phyloP scores from a whole-genome alignment of 2,888 invertebrate species.

The Unio pictorum region DNA sequence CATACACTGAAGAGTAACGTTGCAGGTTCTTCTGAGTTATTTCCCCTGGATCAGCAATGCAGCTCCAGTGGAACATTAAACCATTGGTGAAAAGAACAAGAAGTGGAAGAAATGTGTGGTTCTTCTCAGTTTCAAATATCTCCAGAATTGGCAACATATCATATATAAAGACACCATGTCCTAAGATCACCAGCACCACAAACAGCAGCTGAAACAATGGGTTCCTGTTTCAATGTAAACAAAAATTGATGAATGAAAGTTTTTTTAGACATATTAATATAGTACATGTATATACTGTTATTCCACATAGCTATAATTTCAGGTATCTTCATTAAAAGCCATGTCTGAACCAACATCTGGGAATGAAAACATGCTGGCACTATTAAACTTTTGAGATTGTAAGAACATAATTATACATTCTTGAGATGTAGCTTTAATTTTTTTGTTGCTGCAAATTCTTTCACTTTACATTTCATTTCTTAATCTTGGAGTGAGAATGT shows the following conservation, averaged over 20 bases:
- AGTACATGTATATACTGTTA: background rate
- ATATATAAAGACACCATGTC: constrained; percentile 55
- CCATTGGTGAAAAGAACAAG: constrained; percentile 52
- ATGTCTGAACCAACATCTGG: background rate
- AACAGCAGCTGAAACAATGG: constrained; percentile 63
- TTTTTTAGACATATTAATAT: background rate
- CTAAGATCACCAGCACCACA: constrained; percentile 48
- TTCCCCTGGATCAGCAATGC: constrained; percentile 61
- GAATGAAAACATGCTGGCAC: no score
- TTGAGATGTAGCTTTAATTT: no score
- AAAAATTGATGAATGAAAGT: background rate
- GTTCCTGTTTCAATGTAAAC: constrained; percentile 49
- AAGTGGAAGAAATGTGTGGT: constrained; percentile 59
- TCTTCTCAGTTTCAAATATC: constrained; percentile 50
- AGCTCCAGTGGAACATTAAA: constrained; percentile 56
- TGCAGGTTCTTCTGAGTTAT: constrained; percentile 48
- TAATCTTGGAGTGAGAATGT: no score
- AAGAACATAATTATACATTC: no score
- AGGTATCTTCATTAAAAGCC: background rate
- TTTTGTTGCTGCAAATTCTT: no score
- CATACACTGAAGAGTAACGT: constrained; percentile 45
- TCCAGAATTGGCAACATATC: constrained; percentile 62
- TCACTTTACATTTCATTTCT: no score
- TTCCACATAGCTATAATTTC: no score
- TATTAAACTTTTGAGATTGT: no score